These are phyloP conservation scores for Leptinotarsa undecemlineata DNA, from an alignment of 1,140 invertebrate genomes.

Conservation along the genomic window DNA sequence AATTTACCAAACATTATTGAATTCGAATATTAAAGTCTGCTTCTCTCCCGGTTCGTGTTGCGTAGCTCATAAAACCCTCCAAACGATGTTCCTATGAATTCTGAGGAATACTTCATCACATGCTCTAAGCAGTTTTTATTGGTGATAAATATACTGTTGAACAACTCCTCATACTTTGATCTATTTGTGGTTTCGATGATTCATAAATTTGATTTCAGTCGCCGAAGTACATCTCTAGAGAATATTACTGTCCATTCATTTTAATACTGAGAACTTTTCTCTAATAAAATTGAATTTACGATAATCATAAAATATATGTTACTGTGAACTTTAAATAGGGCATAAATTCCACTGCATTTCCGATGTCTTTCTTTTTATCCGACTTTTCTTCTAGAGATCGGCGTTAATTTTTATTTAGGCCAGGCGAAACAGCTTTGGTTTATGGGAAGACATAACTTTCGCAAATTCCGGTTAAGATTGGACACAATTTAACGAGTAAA, in stretches of 20 bases:
- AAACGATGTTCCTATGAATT: neutral
- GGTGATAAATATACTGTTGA: neutral
- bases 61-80: conserved; percentile 2
- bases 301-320: conserved; percentile 1
- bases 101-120: neutral
- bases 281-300: neutral
- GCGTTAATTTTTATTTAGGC: neutral
- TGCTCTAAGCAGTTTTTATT: neutral
- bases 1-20: no score
- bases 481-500: neutral
- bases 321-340: neutral
- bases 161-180: neutral
- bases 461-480: conserved; percentile 5
- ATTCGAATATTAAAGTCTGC: neutral
- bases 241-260: neutral
- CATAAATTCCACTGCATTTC: neutral
- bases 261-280: conserved; percentile 1
- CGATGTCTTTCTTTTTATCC: neutral
- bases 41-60: neutral
- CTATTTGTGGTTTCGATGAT: neutral
- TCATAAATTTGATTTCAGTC: neutral
- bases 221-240: neutral
- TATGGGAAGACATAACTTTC: neutral
- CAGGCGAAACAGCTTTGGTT: neutral
- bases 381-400: neutral